Evolutionary conservation across 2,888 invertebrate species (phyloP).

Genomic region (Odontomyia ornata): DNA sequence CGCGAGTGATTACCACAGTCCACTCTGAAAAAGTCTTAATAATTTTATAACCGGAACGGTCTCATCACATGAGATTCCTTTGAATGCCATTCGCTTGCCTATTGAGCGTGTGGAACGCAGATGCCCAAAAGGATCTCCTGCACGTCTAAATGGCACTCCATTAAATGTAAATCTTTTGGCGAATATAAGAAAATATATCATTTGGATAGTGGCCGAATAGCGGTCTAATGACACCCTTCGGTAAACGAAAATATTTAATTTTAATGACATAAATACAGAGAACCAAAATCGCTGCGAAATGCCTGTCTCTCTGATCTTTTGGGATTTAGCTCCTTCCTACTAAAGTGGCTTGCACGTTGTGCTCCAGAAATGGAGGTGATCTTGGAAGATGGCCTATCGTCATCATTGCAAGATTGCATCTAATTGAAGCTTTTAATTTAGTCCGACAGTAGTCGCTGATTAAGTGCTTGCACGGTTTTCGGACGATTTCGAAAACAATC

Average conservation of each 20-base stretch:
- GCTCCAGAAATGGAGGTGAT: neutral
- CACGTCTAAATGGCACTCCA: constrained; percentile 37
- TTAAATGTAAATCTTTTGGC: constrained; percentile 48
- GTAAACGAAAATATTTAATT: constrained; percentile 49
- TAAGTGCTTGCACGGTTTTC: constrained; percentile 35
- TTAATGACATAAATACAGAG: constrained; percentile 49
- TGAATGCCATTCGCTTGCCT: constrained; percentile 21
- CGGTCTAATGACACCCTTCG: constrained; percentile 45
- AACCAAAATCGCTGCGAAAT: constrained; percentile 37
- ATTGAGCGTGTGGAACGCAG: constrained; percentile 14
- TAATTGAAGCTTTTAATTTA: constrained; percentile 48
- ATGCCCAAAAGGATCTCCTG: constrained; percentile 1
- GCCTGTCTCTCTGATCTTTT: constrained; percentile 40
- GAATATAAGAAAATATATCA: constrained; percentile 46
- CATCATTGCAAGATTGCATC: constrained; percentile 36
- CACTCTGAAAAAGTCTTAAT: too few relatives aligned
- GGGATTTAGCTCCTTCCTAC: neutral
- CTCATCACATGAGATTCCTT: neutral
- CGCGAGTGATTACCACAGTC: too few relatives aligned
- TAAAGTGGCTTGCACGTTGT: constrained; percentile 6
- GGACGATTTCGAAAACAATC: constrained; percentile 29
- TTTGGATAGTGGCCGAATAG: constrained; percentile 39
- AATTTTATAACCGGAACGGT: too few relatives aligned
- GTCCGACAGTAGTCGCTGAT: constrained; percentile 43
- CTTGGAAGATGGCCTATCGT: constrained; percentile 19